Evolutionary conservation across 2,888 invertebrate genomes (phyloP), one percentile per base, ranked within the genome.

Genomic region (Blomia tropicalis): DNA sequence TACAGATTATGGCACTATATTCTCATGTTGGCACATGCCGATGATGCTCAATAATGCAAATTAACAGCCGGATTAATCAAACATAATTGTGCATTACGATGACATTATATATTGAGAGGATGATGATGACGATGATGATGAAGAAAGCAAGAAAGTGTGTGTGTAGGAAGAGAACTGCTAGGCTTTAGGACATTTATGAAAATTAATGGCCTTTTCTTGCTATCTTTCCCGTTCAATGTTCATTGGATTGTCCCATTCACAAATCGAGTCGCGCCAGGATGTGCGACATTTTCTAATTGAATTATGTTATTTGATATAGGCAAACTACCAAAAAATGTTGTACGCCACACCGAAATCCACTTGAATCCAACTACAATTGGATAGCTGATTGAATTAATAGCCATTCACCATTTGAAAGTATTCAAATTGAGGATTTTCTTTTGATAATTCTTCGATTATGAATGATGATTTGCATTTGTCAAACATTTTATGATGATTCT

Each of bases 401-500:
- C 51, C n/a, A n/a, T n/a, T n/a, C n/a, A n/a, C n/a, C 51, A 47
- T 47, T 11, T 47, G 51, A 47, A 47, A 11, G 51, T 7, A 47
- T 47, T 47, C 51, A n/a, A n/a, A n/a, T n/a, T n/a, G n/a, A n/a
- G n/a, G n/a, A n/a, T n/a, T n/a, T n/a, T n/a, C n/a, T n/a, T n/a
- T n/a, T n/a, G 51, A 47, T 47, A 47, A 47, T 47, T 47, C 51
- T 36, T 47, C 51, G 51, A 47, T 47, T 47, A 47, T 47, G 51
- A 47, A 19, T n/a, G 51, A 47, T 47, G 51, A 47, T 47, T 47
- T 47, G n/a, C 51, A 47, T 47, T 47, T 47, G 51, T 47, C 51
- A 47, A 11, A n/a, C n/a, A n/a, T n/a, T n/a, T n/a, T n/a, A n/a
- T n/a, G n/a, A n/a, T n/a, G n/a, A n/a, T n/a, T n/a, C n/a, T n/a